phyloP scores from a whole-genome alignment of 2,113 vertebrate species.

The Bagarius yarrelli region DNA sequence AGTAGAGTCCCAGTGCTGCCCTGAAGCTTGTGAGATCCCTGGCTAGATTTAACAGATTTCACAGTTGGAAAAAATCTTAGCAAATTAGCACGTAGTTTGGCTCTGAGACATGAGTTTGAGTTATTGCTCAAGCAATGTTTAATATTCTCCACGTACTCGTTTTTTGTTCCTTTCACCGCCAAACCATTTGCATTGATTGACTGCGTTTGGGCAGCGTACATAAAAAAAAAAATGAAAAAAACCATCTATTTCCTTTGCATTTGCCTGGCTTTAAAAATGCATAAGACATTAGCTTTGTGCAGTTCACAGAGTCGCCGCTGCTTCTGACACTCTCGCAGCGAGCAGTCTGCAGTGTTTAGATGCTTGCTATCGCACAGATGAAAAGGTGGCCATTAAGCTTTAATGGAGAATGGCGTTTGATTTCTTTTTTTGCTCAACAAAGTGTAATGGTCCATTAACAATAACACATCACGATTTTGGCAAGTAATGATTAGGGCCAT shows the following conservation, averaged over 20 bases:
- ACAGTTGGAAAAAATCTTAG: conserved; percentile 24
- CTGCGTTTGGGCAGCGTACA: neutral
- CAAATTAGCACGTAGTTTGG: conserved; percentile 29
- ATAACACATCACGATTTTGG: conserved; percentile 64
- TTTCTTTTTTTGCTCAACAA: conserved; percentile 53
- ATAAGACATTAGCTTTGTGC: conserved; percentile 38
- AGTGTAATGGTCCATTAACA: conserved; percentile 62
- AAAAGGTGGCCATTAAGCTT: conserved; percentile 65
- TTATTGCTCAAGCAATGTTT: conserved; percentile 20
- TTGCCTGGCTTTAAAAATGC: conserved; percentile 51
- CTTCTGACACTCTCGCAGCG: conserved; percentile 65
- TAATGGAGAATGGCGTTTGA: conserved; percentile 60
- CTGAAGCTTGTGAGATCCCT: conserved; percentile 26
- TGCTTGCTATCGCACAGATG: conserved; percentile 60
- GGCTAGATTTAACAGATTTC: conserved; percentile 21
- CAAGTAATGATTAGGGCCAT: conserved; percentile 65
- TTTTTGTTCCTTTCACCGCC: neutral
- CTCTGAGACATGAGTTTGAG: conserved; percentile 9
- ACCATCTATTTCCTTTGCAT: conserved; percentile 60
- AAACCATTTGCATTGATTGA: conserved; percentile 29
- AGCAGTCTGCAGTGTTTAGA: conserved; percentile 60
- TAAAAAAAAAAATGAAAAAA: neutral
- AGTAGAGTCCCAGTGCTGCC: neutral
- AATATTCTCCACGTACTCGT: conserved; percentile 35
- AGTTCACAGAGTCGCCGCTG: conserved; percentile 12